These are phyloP conservation scores for Haliaeetus leucogaster DNA, from an alignment of 2,113 vertebrate species.

Conservation along the genomic window DNA sequence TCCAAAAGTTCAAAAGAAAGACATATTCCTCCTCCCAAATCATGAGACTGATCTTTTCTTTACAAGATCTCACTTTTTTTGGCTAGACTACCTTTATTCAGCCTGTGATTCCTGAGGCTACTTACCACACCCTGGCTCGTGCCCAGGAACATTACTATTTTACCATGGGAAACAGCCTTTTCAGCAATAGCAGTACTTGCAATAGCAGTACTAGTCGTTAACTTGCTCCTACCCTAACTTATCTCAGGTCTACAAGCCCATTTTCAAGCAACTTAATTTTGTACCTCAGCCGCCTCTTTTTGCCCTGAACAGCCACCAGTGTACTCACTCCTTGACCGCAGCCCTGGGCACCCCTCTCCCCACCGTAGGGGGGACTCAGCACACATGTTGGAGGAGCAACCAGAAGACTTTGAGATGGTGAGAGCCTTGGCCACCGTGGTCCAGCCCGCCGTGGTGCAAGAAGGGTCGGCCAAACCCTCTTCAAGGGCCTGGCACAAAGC, in stretches of 20 bases:
- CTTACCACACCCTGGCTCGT: not conserved
- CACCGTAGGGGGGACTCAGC: rapidly evolving
- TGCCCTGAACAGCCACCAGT: not conserved
- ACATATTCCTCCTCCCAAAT: not conserved
- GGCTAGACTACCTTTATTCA: not conserved
- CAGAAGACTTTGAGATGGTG: not conserved
- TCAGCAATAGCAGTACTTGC: rapidly evolving
- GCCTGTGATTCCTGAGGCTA: not conserved
- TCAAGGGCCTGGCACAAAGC: not conserved
- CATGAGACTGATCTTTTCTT: not conserved
- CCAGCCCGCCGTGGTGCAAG: rapidly evolving
- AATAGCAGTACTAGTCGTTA: not conserved
- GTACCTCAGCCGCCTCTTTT: not conserved
- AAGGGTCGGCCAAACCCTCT: not conserved
- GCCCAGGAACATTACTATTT: not conserved
- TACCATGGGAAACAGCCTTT: not conserved
- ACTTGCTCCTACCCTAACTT: not conserved
- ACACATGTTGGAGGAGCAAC: not conserved
- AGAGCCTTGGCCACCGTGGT: not conserved
- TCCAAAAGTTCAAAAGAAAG: not conserved
- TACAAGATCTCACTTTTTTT: not conserved
- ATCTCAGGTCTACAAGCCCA: not conserved
- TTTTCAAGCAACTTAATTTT: not conserved
- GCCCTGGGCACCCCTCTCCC: not conserved
- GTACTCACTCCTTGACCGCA: no score